phyloP scores from a whole-genome alignment of 2,797 vertebrate genomes.

The Chaetodon trifasciatus region DNA sequence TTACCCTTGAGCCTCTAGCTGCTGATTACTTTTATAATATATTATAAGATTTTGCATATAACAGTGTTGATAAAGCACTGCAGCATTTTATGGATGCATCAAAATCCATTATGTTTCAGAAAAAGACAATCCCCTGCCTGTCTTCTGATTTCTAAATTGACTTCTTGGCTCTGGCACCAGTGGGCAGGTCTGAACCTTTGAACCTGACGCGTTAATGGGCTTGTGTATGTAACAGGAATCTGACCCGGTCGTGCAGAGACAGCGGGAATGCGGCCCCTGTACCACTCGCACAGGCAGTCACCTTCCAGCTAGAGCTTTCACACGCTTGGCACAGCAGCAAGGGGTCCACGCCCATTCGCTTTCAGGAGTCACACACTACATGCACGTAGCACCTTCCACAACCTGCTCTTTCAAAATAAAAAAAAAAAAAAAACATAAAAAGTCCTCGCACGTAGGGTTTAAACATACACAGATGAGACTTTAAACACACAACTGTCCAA shows the following conservation, averaged over 20 bases:
- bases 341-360: not conserved
- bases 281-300: slow-evolving; percentile 34
- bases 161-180: slow-evolving; percentile 33
- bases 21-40: slow-evolving; percentile 34
- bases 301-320: slow-evolving; percentile 39
- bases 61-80: slow-evolving; percentile 16
- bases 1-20: slow-evolving; percentile 12
- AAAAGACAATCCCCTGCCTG: slow-evolving; percentile 12
- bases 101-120: slow-evolving; percentile 13
- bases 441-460: not conserved
- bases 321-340: slow-evolving; percentile 6
- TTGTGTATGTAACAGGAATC: slow-evolving; percentile 24
- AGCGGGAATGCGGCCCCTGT: slow-evolving; percentile 13
- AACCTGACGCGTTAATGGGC: slow-evolving; percentile 44
- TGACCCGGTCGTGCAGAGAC: slow-evolving; percentile 43
- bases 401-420: not conserved
- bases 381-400: not conserved
- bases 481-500: slow-evolving; percentile 26
- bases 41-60: slow-evolving; percentile 32
- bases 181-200: slow-evolving; percentile 46
- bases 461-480: slow-evolving; percentile 22
- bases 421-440: not conserved
- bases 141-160: slow-evolving; percentile 19
- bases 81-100: slow-evolving; percentile 8
- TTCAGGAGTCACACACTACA: not conserved